Evolutionary conservation across 2,888 invertebrate genomes (phyloP).

Genomic region (Meteorus cinctellus): DNA sequence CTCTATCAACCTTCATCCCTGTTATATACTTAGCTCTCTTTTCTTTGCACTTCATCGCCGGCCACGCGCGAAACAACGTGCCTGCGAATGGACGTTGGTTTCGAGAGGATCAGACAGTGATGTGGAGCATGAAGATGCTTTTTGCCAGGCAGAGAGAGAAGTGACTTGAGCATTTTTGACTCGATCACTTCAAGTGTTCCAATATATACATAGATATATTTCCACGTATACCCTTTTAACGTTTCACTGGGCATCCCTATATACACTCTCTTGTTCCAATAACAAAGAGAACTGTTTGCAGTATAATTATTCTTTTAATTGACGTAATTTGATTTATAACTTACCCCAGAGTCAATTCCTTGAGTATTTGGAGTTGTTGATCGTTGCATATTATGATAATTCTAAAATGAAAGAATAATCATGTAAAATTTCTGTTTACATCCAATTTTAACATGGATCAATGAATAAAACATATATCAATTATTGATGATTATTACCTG

Average conservation of each 20-base stretch:
- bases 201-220: slow-evolving; percentile 6
- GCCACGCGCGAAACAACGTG: slow-evolving; percentile 39
- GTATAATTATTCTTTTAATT: background rate
- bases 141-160: slow-evolving; percentile 25
- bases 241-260: slow-evolving; percentile 7
- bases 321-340: slow-evolving; percentile 67
- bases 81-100: slow-evolving; percentile 27
- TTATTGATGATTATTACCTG: slow-evolving; percentile 22
- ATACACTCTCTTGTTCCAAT: background rate
- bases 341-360: slow-evolving; percentile 84
- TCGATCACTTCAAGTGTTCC: slow-evolving; percentile 24
- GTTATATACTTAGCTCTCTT: slow-evolving; percentile 4
- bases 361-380: slow-evolving; percentile 86
- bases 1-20: slow-evolving; percentile 2
- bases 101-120: slow-evolving; percentile 38
- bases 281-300: background rate
- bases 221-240: background rate
- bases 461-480: background rate
- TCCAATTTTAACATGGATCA: background rate
- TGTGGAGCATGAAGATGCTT: slow-evolving; percentile 39
- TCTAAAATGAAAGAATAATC: slow-evolving; percentile 71
- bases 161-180: slow-evolving; percentile 22
- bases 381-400: slow-evolving; percentile 82
- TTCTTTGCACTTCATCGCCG: slow-evolving; percentile 36
- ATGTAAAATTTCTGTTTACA: slow-evolving; percentile 2